Evolutionary conservation across 1,140 invertebrate species (phyloP), one percentile per base, ranked within the genome.

Genomic region (Ceratosolen solmsi): DNA sequence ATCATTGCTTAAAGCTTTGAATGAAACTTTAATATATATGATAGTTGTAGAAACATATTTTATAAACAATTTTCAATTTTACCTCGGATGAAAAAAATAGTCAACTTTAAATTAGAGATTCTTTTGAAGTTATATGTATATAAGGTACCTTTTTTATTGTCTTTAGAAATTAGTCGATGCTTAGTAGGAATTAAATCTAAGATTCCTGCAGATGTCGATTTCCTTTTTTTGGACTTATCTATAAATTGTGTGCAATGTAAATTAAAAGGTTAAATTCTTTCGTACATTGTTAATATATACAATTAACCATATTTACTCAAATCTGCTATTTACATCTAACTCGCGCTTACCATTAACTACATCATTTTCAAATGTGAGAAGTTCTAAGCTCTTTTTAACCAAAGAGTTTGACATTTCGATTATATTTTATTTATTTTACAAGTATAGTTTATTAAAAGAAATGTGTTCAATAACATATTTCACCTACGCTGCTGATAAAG

Each of bases 381-480:
- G 82, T 38, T 90, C 88, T 70, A 91, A 85, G 79, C 89, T 90
- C 83, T 89, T 86, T 27, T 84, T 85, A 56, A 90, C 86, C 33
- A 91, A 86, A 20, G 86, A 87, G 56, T 87, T 87, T 79, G 90
- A 89, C 90, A 91, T 91, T 84, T 87, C 85, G 74, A 73, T 30
- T 71, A 30, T 49, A 30, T 30, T 71, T 70, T n/a, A 7, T n/a
- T 41, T 17, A 30, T n/a, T 71, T 74, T n/a, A 36, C 46, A 33
- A 22, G 22, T 49, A 22, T 3, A 41, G 68, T n/a, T n/a, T n/a
- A n/a, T n/a, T n/a, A n/a, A n/a, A n/a, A n/a, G n/a, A n/a, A n/a
- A n/a, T n/a, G n/a, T n/a, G n/a, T n/a, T n/a, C n/a, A n/a, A n/a
- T n/a, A n/a, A n/a, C n/a, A n/a, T n/a, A n/a, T n/a, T n/a, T n/a